These are phyloP conservation scores for Chrysochloris asiatica DNA, from an alignment of 2,113 vertebrate species.

Conservation along the genomic window DNA sequence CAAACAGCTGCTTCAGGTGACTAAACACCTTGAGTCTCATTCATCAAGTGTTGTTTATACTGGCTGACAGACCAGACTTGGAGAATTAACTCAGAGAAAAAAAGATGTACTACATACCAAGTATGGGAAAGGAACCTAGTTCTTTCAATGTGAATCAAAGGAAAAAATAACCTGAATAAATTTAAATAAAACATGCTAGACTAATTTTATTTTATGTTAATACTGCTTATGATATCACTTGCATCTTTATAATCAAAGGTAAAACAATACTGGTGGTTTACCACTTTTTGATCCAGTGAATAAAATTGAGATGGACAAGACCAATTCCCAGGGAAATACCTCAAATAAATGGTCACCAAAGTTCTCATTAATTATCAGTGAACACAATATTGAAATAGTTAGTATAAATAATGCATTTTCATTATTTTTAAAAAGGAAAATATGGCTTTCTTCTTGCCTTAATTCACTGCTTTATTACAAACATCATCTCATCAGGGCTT, in stretches of 20 bases:
- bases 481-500: conserved; percentile 75
- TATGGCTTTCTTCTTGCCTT: conserved; percentile 54
- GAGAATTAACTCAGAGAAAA: conserved; percentile 90
- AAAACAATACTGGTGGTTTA: conserved; percentile 31
- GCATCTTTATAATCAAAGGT: conserved; percentile 60
- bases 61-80: conserved; percentile 90
- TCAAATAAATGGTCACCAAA: conserved; percentile 53
- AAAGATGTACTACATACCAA: conserved; percentile 87
- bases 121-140: conserved; percentile 86
- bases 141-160: conserved; percentile 56
- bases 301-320: conserved; percentile 67
- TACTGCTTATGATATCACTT: conserved; percentile 64
- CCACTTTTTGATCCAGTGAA: conserved; percentile 45
- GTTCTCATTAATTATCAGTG: conserved; percentile 68
- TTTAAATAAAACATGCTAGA: conserved; percentile 76
- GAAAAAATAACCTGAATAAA: conserved; percentile 44
- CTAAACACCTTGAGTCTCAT: conserved; percentile 96
- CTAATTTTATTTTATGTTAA: conserved; percentile 79
- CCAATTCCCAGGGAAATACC: not conserved
- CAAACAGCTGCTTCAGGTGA: conserved; percentile 95
- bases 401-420: conserved; percentile 55
- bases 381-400: conserved; percentile 59
- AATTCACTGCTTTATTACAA: conserved; percentile 67
- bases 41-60: conserved; percentile 95
- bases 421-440: conserved; percentile 2